Conservation (phyloP, 2,797 vertebrate genomes). For the Poliocrania exsul region DNA sequence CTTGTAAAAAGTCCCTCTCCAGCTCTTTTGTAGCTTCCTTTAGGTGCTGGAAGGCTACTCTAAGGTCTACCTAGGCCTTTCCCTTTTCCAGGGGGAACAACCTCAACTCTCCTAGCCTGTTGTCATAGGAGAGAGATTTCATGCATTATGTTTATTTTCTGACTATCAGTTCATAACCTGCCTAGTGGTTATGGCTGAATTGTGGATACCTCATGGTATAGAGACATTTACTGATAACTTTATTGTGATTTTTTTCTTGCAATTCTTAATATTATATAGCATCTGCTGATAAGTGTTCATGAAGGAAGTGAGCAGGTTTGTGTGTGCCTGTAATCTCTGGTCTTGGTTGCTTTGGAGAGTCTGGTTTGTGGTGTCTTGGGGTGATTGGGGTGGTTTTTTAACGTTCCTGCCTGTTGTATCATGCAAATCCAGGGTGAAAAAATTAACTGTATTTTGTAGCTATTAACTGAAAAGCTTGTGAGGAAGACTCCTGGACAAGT, state of each 20-base stretch:
- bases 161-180: not conserved
- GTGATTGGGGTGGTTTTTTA: not conserved
- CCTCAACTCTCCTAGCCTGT: not conserved
- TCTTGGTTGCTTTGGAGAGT: not conserved
- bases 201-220: not conserved
- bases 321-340: not conserved
- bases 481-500: not conserved
- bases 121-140: not conserved
- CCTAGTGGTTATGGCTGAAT: not conserved
- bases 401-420: not conserved
- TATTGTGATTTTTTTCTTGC: not conserved
- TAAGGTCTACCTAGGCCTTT: not conserved
- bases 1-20: not conserved
- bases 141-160: not conserved
- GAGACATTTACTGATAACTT: not conserved
- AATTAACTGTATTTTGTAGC: not conserved
- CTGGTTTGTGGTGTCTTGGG: not conserved
- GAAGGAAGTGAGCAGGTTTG: not conserved
- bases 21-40: not conserved
- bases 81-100: not conserved
- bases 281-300: not conserved
- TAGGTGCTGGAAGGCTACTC: not conserved
- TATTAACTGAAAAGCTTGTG: not conserved
- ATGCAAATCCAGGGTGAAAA: not conserved
- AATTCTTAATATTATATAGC: not conserved